Percentiles rank a stretch among this genome's conserved stretches.
Evolutionary conservation across 2,888 invertebrate species (phyloP).

Genomic region (Xylota sylvarum): DNA sequence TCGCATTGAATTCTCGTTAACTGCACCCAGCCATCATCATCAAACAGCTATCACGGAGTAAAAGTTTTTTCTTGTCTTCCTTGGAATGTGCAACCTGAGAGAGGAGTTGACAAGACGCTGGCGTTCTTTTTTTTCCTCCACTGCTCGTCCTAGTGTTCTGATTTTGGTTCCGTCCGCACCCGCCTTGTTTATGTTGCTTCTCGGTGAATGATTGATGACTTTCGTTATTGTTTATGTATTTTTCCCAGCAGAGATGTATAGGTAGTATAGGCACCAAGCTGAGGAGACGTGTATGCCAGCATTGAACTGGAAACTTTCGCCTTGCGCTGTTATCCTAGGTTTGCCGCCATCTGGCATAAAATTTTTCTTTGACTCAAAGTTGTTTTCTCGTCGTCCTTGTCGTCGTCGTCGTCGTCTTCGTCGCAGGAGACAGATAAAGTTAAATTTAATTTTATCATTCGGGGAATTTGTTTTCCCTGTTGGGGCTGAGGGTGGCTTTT

Average conservation of each 20-base stretch:
- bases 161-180: conserved; percentile 40
- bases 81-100: conserved; percentile 41
- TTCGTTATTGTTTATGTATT: conserved; percentile 73
- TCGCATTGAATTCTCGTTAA: conserved; percentile 62
- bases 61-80: conserved; percentile 5
- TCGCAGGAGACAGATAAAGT: conserved; percentile 68
- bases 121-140: conserved; percentile 5
- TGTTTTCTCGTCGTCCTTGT: conserved; percentile 28
- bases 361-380: conserved; percentile 65
- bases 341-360: conserved; percentile 69
- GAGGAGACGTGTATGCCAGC: conserved; percentile 21
- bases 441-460: conserved; percentile 74
- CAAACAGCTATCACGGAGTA: conserved; percentile 67
- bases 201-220: conserved; percentile 70
- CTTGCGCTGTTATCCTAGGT: conserved; percentile 66
- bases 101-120: conserved; percentile 47
- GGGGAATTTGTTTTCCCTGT: conserved; percentile 56
- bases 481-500: conserved; percentile 7
- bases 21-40: conserved; percentile 69
- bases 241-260: conserved; percentile 25
- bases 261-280: not conserved
- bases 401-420: conserved; percentile 26
- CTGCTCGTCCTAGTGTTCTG: not conserved
- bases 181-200: conserved; percentile 50
- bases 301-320: conserved; percentile 69